phyloP scores from a whole-genome alignment of 2,888 invertebrate species.

The Seladonia tumulorum region DNA sequence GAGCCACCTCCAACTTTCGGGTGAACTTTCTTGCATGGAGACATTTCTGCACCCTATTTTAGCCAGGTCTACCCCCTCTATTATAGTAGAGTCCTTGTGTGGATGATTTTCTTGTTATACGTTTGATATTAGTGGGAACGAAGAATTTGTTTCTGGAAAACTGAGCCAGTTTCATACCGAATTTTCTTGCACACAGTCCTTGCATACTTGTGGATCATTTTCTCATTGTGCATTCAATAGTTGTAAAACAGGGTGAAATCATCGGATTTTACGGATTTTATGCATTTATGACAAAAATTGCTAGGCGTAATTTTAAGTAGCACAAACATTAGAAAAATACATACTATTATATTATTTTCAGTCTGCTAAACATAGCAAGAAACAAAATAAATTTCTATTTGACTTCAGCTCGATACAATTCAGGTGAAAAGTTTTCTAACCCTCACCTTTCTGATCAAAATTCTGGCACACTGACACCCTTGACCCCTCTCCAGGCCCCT shows the following conservation, averaged over 20 bases:
- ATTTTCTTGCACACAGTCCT: no score
- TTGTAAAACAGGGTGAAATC: no score
- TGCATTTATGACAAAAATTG: no score
- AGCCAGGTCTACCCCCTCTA: background rate
- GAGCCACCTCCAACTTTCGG: background rate
- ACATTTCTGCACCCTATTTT: background rate
- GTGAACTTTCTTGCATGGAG: background rate
- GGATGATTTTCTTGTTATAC: background rate
- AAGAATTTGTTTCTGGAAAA: no score
- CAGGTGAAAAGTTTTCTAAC: no score
- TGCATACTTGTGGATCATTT: background rate
- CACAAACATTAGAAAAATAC: no score
- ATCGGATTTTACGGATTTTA: background rate
- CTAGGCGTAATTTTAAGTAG: no score
- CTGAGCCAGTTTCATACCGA: no score
- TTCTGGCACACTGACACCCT: background rate
- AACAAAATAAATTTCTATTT: no score
- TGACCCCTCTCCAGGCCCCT: slow-evolving; percentile 15
- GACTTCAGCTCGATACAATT: no score
- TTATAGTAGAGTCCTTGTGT: background rate
- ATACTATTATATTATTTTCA: no score
- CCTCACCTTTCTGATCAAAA: slow-evolving; percentile 26
- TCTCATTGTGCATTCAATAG: background rate
- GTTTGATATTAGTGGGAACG: background rate
- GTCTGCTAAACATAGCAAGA: no score